Conservation (phyloP, 2,113 vertebrate genomes). For the Cyphomyrus plagiostoma region DNA sequence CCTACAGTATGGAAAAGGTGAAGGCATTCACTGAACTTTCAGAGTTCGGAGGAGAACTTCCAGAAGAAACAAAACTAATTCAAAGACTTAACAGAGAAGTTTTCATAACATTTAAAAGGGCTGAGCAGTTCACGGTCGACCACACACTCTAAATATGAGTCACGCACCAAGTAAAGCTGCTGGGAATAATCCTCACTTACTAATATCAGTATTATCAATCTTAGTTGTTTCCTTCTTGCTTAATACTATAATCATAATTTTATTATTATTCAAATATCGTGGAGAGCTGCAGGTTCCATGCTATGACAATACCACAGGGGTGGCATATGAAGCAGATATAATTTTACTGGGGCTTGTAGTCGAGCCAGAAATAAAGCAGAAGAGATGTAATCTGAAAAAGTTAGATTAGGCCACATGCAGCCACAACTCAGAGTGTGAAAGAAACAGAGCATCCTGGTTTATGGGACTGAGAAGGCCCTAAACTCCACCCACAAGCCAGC, state of each 20-base stretch:
- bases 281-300: neutral
- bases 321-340: neutral
- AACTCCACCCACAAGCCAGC: neutral
- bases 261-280: neutral
- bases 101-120: neutral
- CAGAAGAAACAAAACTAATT: conserved; percentile 5
- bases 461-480: neutral
- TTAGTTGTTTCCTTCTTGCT: conserved; percentile 9
- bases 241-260: conserved; percentile 3
- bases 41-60: neutral
- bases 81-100: conserved; percentile 5
- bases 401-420: neutral
- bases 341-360: neutral
- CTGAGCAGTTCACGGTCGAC: neutral
- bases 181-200: conserved; percentile 13
- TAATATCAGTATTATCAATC: conserved; percentile 7
- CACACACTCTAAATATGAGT: conserved; percentile 1
- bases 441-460: neutral
- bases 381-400: neutral
- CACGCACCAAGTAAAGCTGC: neutral
- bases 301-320: neutral
- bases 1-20: conserved; percentile 9
- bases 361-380: neutral
- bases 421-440: neutral
- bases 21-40: neutral